Evolutionary conservation across 2,888 invertebrate genomes (phyloP).

Genomic region (Papilio elwesi): DNA sequence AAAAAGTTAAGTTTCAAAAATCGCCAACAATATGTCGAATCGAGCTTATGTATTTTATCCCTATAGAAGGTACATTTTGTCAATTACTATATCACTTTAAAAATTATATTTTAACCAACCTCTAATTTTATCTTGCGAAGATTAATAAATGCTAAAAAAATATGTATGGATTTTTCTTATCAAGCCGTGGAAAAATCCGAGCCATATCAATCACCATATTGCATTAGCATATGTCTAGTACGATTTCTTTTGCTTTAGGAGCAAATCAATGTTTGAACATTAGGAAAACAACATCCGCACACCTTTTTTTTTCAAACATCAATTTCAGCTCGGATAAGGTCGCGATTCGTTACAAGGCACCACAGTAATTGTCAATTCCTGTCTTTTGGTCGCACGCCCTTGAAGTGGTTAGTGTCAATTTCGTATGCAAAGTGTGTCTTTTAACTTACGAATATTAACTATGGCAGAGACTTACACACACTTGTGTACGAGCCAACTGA

Average conservation of each 20-base stretch:
- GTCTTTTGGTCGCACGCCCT: slow-evolving; percentile 31
- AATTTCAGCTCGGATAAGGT: slow-evolving; percentile 12
- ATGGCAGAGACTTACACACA: slow-evolving; percentile 44
- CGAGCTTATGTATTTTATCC: not conserved
- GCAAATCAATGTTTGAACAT: slow-evolving; percentile 15
- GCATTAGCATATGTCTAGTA: not conserved
- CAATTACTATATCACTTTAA: no score
- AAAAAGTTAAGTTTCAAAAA: no score
- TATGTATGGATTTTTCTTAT: not conserved
- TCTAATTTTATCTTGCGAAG: no score
- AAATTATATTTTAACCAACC: no score
- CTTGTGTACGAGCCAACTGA: slow-evolving; percentile 59
- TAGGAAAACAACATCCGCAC: slow-evolving; percentile 21
- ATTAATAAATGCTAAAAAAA: not conserved
- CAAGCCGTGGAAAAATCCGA: not conserved
- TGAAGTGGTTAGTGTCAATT: slow-evolving; percentile 38
- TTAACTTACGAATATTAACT: slow-evolving; percentile 32
- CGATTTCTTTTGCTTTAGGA: not conserved
- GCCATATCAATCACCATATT: not conserved
- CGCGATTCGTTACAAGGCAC: slow-evolving; percentile 11
- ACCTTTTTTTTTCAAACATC: slow-evolving; percentile 6
- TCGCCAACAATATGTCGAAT: not conserved
- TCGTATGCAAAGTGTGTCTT: slow-evolving; percentile 35
- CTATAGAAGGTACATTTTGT: no score
- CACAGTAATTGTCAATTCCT: slow-evolving; percentile 29